Conservation (phyloP, 2,797 vertebrate genomes). For the Chaetodon trifasciatus region DNA sequence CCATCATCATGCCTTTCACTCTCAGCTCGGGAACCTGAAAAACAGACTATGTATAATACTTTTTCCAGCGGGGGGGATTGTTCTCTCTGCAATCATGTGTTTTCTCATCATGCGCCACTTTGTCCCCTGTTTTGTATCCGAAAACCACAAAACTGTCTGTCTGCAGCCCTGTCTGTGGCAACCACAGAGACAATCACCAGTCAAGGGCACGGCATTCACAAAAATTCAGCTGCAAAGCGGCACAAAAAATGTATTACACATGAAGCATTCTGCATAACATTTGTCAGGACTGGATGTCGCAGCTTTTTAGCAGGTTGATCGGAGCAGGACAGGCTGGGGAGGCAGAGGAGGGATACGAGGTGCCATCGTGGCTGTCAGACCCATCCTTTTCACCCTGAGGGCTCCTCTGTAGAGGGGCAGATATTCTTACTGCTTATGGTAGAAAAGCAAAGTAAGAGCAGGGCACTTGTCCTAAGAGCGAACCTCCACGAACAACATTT, state of each 20-base stretch:
- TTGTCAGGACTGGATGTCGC: slow-evolving; percentile 50
- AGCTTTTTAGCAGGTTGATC: slow-evolving; percentile 40
- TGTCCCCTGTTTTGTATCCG: slow-evolving; percentile 24
- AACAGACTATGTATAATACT: slow-evolving; percentile 1
- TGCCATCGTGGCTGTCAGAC: slow-evolving; percentile 59
- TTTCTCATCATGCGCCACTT: slow-evolving; percentile 36
- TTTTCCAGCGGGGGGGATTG: neutral
- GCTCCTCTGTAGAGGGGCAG: slow-evolving; percentile 41
- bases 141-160: slow-evolving; percentile 32
- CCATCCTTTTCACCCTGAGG: slow-evolving; percentile 10
- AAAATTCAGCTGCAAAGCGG: slow-evolving; percentile 22
- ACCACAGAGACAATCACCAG: slow-evolving; percentile 31
- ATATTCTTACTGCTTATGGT: slow-evolving; percentile 40
- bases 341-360: slow-evolving; percentile 37
- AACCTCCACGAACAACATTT: slow-evolving; percentile 29
- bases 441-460: slow-evolving; percentile 23
- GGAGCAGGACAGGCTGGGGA: slow-evolving; percentile 43
- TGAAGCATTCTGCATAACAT: slow-evolving; percentile 23
- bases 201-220: slow-evolving; percentile 38
- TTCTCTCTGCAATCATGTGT: neutral
- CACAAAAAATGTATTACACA: slow-evolving; percentile 25
- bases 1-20: slow-evolving; percentile 11
- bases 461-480: slow-evolving; percentile 9
- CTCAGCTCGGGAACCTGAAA: slow-evolving; percentile 16
- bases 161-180: neutral